phyloP scores from a whole-genome alignment of 2,113 vertebrate genomes.

The Pandion haliaetus region DNA sequence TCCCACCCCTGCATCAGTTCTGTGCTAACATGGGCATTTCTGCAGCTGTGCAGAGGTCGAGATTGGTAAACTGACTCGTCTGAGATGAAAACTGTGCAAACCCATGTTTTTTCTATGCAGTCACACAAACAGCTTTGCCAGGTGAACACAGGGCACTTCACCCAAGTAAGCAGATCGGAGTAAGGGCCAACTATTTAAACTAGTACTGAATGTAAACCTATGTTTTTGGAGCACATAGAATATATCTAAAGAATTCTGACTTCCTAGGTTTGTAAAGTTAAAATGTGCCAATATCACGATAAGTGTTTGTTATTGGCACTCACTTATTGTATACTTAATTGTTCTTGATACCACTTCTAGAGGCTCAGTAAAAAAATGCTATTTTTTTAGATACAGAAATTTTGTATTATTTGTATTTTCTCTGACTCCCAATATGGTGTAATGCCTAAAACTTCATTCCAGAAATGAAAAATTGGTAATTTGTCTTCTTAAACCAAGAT shows the following conservation, averaged over 20 bases:
- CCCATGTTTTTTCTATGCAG: background rate
- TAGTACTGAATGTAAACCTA: background rate
- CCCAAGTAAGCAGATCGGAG: background rate
- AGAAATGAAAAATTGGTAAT: background rate
- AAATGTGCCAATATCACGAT: background rate
- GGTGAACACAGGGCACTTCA: background rate
- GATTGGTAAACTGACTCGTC: background rate
- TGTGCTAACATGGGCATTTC: background rate
- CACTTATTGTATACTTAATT: background rate
- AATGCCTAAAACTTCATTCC: background rate
- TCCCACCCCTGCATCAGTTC: background rate
- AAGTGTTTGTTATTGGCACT: background rate
- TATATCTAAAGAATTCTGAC: background rate
- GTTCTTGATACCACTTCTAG: background rate
- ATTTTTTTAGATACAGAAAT: background rate
- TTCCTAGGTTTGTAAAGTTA: background rate
- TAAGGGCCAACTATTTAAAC: background rate
- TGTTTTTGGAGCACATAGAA: rapidly evolving
- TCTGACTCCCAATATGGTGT: background rate
- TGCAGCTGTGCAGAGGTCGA: background rate
- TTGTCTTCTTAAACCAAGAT: background rate
- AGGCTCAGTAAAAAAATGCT: background rate
- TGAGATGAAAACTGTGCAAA: background rate
- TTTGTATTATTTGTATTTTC: background rate
- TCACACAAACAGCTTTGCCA: background rate